Evolutionary conservation across 2,888 invertebrate species (phyloP).

Genomic region (Sympetrum striolatum): DNA sequence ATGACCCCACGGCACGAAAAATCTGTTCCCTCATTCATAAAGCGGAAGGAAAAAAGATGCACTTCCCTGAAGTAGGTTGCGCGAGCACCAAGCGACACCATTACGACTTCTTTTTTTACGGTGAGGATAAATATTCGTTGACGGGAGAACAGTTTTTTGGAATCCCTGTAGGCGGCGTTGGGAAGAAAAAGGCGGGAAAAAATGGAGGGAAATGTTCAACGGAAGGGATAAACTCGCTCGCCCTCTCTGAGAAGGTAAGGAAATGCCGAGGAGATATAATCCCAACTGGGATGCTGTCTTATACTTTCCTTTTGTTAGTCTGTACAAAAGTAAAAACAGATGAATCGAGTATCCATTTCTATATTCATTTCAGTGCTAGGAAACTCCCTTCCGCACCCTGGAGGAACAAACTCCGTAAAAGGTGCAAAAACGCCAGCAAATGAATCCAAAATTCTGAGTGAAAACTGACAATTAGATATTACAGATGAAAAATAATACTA

Average conservation of each 20-base stretch:
- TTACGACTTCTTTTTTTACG: neutral
- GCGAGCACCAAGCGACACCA: neutral
- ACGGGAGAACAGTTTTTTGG: neutral
- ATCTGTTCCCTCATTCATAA: neutral
- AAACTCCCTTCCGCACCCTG: no score
- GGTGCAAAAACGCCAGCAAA: no score
- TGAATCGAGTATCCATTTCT: no score
- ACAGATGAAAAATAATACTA: no score
- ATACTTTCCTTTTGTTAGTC: no score
- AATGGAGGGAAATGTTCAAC: neutral
- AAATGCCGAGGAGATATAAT: neutral
- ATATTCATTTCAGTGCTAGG: no score
- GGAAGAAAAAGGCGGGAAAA: neutral
- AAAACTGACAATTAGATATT: no score
- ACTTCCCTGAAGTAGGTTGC: neutral
- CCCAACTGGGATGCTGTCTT: no score
- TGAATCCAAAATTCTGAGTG: no score
- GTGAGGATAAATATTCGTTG: neutral
- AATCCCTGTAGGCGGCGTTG: no score
- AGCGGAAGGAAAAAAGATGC: neutral
- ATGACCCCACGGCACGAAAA: neutral
- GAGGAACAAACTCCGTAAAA: no score
- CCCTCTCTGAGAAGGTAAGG: neutral
- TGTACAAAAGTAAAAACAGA: no score
- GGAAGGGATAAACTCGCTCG: neutral